These are phyloP conservation scores for Antechinus stuartii DNA, from an alignment of 2,113 vertebrate genomes.

Conservation along the genomic window DNA sequence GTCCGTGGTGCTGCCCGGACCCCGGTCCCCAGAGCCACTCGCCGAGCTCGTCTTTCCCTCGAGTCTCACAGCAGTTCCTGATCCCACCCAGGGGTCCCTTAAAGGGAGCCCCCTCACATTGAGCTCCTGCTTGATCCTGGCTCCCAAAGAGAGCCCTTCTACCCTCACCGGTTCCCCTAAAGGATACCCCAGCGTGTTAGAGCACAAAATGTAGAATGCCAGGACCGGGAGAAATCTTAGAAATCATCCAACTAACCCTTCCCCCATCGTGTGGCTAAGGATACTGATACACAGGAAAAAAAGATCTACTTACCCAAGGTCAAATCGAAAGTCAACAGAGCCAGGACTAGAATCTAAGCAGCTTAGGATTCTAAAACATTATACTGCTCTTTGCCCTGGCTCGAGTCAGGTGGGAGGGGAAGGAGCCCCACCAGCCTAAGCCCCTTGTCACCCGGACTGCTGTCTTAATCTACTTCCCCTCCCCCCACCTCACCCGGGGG, in stretches of 20 bases:
- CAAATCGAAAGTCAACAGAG: neutral
- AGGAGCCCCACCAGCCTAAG: neutral
- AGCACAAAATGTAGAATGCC: neutral
- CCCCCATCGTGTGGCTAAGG: neutral
- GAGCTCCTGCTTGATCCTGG: neutral
- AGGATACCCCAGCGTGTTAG: neutral
- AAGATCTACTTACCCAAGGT: neutral
- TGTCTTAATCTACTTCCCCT: neutral
- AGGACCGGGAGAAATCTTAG: neutral
- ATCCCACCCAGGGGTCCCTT: neutral
- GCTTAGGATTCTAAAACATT: neutral
- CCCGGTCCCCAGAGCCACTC: neutral
- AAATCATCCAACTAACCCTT: neutral
- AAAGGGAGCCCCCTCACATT: neutral
- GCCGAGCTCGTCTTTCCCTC: neutral
- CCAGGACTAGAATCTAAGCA: neutral
- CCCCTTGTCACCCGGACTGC: neutral
- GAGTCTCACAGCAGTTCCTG: neutral
- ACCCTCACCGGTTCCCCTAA: neutral
- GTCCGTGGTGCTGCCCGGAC: neutral
- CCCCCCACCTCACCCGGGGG: neutral
- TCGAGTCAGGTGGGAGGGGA: neutral
- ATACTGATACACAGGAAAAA: neutral
- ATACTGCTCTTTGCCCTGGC: neutral
- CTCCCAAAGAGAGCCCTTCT: neutral